These are phyloP conservation scores for Orthosia incerta DNA, from an alignment of 2,888 invertebrate species.

Conservation along the genomic window DNA sequence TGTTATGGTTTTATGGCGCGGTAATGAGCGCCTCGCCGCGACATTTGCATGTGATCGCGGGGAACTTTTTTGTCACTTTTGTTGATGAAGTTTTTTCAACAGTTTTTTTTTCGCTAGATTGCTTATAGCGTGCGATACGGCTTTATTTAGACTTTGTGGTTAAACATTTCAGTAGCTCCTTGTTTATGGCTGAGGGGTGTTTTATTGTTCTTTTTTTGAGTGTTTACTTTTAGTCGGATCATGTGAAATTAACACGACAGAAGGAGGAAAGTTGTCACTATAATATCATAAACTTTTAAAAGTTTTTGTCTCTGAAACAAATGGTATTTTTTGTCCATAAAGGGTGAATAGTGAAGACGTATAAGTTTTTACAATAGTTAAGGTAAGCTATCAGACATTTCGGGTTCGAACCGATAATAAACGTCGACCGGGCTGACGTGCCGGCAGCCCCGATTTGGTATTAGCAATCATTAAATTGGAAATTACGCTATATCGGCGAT, in stretches of 20 bases:
- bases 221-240: conserved; percentile 75
- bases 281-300: conserved; percentile 18
- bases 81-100: conserved; percentile 86
- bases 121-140: conserved; percentile 84
- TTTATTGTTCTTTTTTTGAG: conserved; percentile 81
- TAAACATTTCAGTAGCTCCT: conserved; percentile 87
- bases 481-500: conserved; percentile 90
- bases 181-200: conserved; percentile 86
- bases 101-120: conserved; percentile 80
- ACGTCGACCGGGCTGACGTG: conserved; percentile 83
- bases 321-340: conserved; percentile 21
- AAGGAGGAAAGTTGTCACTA: conserved; percentile 45
- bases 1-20: conserved; percentile 89
- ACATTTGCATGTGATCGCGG: conserved; percentile 89
- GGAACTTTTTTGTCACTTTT: conserved; percentile 86
- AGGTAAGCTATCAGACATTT: conserved; percentile 72
- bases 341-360: conserved; percentile 52
- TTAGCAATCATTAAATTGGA: conserved; percentile 91
- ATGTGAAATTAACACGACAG: conserved; percentile 75
- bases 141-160: conserved; percentile 88
- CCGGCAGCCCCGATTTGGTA: conserved; percentile 86
- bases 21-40: conserved; percentile 88
- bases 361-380: conserved; percentile 65
- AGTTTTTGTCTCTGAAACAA: conserved; percentile 10
- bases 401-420: conserved; percentile 78